These are phyloP conservation scores for Bombus affinis DNA, from an alignment of 1,140 invertebrate species.

Conservation along the genomic window DNA sequence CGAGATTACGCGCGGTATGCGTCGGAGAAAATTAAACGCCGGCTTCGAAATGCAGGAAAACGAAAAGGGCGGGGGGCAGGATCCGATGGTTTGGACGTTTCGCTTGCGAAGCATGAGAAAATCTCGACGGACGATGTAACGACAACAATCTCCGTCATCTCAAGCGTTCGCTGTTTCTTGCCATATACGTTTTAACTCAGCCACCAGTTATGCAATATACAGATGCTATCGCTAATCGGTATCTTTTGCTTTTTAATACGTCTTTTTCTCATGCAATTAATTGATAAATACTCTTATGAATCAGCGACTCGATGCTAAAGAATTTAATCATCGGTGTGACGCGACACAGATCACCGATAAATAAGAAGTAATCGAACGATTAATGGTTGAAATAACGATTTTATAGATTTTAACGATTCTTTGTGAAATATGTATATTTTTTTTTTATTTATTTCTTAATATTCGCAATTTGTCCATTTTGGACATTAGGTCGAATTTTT, in stretches of 20 bases:
- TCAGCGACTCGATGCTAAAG: not conserved
- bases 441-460: too few species aligned
- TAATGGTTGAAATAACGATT: not conserved
- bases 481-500: too few species aligned
- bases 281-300: not conserved
- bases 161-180: not conserved
- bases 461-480: too few species aligned
- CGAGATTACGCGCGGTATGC: slow-evolving; percentile 41
- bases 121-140: not conserved
- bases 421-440: too few species aligned
- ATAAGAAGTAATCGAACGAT: not conserved
- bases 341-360: not conserved
- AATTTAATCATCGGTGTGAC: not conserved
- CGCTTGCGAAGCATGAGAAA: not conserved
- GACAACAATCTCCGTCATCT: not conserved
- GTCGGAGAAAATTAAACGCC: slow-evolving; percentile 49
- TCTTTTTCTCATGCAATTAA: not conserved
- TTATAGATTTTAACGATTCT: too few species aligned
- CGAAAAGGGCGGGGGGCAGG: too few species aligned
- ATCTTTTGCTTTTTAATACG: not conserved
- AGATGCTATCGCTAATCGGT: not conserved
- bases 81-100: not conserved
- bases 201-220: not conserved
- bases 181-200: too few species aligned
- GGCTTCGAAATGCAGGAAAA: not conserved